Percentiles rank a stretch among this genome's conserved stretches.
Evolutionary conservation across 2,113 vertebrate species (phyloP).

Genomic region (Dipodomys ordii): DNA sequence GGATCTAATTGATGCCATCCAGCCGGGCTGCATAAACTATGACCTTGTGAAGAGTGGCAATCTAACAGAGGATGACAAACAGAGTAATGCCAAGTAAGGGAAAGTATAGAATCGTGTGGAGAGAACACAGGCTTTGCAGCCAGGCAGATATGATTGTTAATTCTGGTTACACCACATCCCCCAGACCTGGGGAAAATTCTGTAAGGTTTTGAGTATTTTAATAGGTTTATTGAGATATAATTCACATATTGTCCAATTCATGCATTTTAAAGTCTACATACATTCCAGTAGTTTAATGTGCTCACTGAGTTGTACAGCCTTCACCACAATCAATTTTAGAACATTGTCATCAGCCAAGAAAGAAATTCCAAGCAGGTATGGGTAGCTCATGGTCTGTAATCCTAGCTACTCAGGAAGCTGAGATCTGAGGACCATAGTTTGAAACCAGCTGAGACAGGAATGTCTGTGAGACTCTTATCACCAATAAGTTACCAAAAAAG

Average conservation of each 20-base stretch:
- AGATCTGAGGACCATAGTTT: no score
- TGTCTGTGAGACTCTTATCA: no score
- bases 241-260: not conserved
- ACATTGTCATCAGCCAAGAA: not conserved
- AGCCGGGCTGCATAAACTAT: constrained; percentile 95
- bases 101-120: not conserved
- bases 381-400: no score
- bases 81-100: constrained; percentile 97
- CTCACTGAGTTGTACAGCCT: not conserved
- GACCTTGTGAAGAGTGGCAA: constrained; percentile 95
- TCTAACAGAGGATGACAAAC: constrained; percentile 94
- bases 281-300: not conserved
- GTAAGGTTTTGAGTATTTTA: not conserved
- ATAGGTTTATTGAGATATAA: not conserved
- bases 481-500: no score
- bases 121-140: not conserved
- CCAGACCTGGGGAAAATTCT: not conserved
- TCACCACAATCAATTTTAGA: not conserved
- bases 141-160: not conserved
- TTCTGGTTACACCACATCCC: not conserved
- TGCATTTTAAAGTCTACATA: not conserved
- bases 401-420: no score
- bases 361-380: not conserved
- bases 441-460: no score
- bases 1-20: constrained; percentile 98